Evolutionary conservation across 2,797 vertebrate species (phyloP).

Genomic region (Phataginus tetradactyla): DNA sequence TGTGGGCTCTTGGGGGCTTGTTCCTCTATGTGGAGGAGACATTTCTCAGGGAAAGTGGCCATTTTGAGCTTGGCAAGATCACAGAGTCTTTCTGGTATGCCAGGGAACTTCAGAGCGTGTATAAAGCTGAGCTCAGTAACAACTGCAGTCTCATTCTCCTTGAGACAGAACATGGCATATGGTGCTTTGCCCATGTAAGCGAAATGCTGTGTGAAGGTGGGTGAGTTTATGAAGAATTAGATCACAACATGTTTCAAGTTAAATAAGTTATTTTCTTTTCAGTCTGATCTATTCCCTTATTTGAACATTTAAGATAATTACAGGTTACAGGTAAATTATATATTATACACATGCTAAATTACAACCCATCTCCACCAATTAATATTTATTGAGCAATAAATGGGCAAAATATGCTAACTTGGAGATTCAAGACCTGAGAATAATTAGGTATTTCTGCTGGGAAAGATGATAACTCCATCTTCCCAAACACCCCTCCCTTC

Average conservation of each 20-base stretch:
- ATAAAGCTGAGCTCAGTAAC: background rate
- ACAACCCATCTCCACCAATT: constrained; percentile 77
- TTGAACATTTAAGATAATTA: constrained; percentile 79
- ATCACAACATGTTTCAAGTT: constrained; percentile 69
- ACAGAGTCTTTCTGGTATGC: background rate
- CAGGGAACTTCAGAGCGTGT: background rate
- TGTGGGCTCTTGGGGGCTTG: background rate
- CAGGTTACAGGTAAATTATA: constrained; percentile 78
- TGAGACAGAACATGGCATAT: background rate
- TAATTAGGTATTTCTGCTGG: constrained; percentile 76
- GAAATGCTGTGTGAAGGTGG: constrained; percentile 50
- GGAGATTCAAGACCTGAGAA: constrained; percentile 68
- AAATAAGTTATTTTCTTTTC: constrained; percentile 78
- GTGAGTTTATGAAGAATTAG: constrained; percentile 63
- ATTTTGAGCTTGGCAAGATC: background rate
- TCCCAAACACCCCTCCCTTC: constrained; percentile 65
- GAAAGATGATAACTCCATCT: constrained; percentile 70
- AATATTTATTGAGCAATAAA: constrained; percentile 81
- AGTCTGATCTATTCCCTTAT: constrained; percentile 74
- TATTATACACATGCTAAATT: constrained; percentile 74
- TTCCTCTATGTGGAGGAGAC: background rate
- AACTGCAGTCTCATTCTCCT: background rate
- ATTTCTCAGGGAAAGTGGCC: background rate
- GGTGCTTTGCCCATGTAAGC: background rate
- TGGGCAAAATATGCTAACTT: constrained; percentile 77